Conservation (phyloP, 2,113 vertebrate genomes). For the Dendrocopos noguchii region DNA sequence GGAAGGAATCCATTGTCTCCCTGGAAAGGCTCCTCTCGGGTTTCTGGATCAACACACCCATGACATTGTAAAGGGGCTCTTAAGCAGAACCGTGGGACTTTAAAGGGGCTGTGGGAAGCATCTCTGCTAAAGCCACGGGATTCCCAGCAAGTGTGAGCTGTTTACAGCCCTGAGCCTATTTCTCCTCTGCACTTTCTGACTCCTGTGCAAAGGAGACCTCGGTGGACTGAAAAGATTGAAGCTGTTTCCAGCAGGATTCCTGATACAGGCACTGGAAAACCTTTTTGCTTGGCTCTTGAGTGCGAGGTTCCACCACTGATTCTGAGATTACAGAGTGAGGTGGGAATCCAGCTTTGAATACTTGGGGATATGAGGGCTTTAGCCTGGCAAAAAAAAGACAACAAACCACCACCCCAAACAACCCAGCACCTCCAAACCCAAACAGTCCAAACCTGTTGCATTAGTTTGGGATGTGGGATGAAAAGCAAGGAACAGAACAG, state of each 20-base stretch:
- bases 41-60: background rate
- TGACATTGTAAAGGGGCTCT: conserved; percentile 24
- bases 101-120: conserved; percentile 2
- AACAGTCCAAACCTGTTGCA: background rate
- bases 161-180: background rate
- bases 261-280: background rate
- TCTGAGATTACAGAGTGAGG: background rate
- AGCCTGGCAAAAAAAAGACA: background rate
- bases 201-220: background rate
- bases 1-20: background rate
- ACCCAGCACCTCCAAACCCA: background rate
- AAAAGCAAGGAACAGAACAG: background rate
- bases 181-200: background rate
- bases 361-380: background rate
- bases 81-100: conserved; percentile 31
- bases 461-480: background rate
- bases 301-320: background rate
- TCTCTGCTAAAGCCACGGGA: background rate
- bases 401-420: too few species aligned
- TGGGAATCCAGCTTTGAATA: background rate
- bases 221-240: background rate
- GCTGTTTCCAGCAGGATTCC: background rate
- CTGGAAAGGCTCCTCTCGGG: background rate
- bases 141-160: background rate
- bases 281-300: background rate